Conservation (phyloP, 1,140 invertebrate species). For the Orussus abietinus region DNA sequence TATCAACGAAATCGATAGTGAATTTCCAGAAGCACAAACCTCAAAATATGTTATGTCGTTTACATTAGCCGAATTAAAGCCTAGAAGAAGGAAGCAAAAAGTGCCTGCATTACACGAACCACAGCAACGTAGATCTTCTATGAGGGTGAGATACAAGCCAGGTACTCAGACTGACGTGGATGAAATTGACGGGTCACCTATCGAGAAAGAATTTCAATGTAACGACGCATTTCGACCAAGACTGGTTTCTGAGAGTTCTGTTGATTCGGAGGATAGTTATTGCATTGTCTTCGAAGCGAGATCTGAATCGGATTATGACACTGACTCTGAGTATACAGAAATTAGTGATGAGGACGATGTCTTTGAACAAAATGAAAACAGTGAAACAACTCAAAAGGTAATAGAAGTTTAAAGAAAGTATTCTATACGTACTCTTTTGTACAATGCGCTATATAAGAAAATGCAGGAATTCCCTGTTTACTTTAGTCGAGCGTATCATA, state of each 20-base stretch:
- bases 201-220: too few relatives aligned
- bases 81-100: constrained; percentile 11
- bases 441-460: too few relatives aligned
- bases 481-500: too few relatives aligned
- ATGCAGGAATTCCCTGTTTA: too few relatives aligned
- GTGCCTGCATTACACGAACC: background rate
- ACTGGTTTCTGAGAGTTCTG: constrained; percentile 39
- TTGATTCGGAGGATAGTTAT: constrained; percentile 48
- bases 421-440: too few relatives aligned
- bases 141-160: constrained; percentile 15
- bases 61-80: constrained; percentile 14
- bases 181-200: too few relatives aligned
- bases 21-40: background rate
- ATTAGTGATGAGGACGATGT: constrained; percentile 18
- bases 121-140: constrained; percentile 7
- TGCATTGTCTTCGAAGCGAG: constrained; percentile 40
- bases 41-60: constrained; percentile 5
- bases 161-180: too few relatives aligned
- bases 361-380: too few relatives aligned
- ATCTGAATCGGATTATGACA: constrained; percentile 16
- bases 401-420: too few relatives aligned
- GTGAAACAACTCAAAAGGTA: constrained; percentile 4
- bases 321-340: constrained; percentile 19
- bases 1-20: background rate
- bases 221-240: constrained; percentile 19